Conservation (phyloP, 2,113 vertebrate genomes). For the Phaethornis superciliosus region DNA sequence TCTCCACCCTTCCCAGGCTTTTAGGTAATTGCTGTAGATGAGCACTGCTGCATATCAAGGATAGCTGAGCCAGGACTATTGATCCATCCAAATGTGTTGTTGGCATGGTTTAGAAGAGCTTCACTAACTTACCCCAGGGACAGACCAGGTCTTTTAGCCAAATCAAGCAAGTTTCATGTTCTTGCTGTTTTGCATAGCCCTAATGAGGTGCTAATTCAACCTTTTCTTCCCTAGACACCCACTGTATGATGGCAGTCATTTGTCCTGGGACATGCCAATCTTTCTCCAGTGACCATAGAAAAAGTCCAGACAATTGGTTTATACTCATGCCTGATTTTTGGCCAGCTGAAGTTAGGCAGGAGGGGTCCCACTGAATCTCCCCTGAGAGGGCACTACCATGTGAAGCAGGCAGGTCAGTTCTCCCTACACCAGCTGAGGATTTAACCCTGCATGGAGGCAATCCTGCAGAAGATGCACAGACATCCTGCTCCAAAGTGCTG, state of each 20-base stretch:
- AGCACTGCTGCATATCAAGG: not conserved
- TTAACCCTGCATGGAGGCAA: not conserved
- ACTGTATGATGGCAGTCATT: not conserved
- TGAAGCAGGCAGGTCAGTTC: not conserved
- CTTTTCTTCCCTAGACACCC: not conserved
- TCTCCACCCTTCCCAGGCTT: conserved; percentile 58
- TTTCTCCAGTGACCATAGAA: not conserved
- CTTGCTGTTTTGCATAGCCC: not conserved
- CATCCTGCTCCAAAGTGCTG: not conserved
- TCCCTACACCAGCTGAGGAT: accelerated
- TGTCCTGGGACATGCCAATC: not conserved
- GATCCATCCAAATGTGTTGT: conserved; percentile 49
- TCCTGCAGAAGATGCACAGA: not conserved
- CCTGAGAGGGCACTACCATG: not conserved
- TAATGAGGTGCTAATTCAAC: not conserved
- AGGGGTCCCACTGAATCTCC: not conserved
- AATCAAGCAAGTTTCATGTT: not conserved
- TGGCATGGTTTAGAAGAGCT: conserved; percentile 50
- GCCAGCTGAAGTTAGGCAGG: not conserved
- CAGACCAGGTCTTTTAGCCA: not conserved
- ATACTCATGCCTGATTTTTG: not conserved
- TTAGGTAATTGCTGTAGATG: conserved; percentile 57
- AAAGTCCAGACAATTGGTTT: not conserved
- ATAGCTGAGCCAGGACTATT: conserved; percentile 51
- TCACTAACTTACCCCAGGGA: conserved; percentile 25